Conservation (phyloP, 1,140 invertebrate genomes). For the Leptinotarsa defecta region DNA sequence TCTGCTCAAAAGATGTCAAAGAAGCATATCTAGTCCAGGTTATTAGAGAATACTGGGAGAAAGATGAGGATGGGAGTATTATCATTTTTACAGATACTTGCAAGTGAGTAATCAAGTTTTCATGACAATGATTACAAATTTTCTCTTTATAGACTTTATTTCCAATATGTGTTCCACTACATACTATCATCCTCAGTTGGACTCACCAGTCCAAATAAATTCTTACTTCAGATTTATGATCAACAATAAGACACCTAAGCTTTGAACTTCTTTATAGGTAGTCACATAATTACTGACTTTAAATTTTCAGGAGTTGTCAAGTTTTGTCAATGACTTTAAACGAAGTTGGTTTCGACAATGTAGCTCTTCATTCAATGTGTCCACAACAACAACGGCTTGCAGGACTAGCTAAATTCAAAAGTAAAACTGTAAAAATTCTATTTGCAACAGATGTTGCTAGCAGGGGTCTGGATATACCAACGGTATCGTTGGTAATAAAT, state of each 20-base stretch:
- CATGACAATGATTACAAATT: too few relatives aligned
- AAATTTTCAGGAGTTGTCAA: slow-evolving; percentile 74
- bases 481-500: slow-evolving; percentile 93
- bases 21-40: slow-evolving; percentile 94
- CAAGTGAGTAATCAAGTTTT: slow-evolving; percentile 66
- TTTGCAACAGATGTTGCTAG: slow-evolving; percentile 97
- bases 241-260: too few relatives aligned
- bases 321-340: slow-evolving; percentile 83
- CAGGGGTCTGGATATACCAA: slow-evolving; percentile 86
- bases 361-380: slow-evolving; percentile 85
- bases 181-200: too few relatives aligned
- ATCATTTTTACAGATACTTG: slow-evolving; percentile 95
- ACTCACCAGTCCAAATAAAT: too few relatives aligned
- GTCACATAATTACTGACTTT: background rate
- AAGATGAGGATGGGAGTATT: slow-evolving; percentile 77
- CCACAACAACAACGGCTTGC: slow-evolving; percentile 78
- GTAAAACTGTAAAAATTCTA: slow-evolving; percentile 81
- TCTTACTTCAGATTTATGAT: too few relatives aligned
- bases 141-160: too few relatives aligned
- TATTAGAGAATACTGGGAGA: slow-evolving; percentile 75
- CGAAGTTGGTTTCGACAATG: slow-evolving; percentile 84
- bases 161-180: too few relatives aligned
- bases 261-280: too few relatives aligned
- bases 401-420: slow-evolving; percentile 84
- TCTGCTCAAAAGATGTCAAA: slow-evolving; percentile 86